These are phyloP conservation scores for Pterois miles DNA, from an alignment of 2,797 vertebrate genomes.

Conservation along the genomic window DNA sequence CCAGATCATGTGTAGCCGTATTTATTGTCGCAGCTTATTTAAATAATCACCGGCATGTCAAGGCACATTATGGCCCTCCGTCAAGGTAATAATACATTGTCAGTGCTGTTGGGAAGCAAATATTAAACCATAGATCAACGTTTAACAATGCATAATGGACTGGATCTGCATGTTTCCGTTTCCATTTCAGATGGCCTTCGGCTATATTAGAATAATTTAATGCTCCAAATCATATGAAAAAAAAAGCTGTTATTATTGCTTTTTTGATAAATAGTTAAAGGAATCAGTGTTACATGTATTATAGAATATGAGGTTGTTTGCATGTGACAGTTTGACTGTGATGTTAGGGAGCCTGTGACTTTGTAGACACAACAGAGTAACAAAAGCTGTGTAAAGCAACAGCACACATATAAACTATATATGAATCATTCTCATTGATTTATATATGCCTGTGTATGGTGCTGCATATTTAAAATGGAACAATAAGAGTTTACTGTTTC, in stretches of 20 bases:
- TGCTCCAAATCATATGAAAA: slow-evolving; percentile 73
- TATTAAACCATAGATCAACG: slow-evolving; percentile 87
- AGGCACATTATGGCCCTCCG: slow-evolving; percentile 76
- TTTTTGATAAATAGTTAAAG: slow-evolving; percentile 75
- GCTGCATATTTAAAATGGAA: slow-evolving; percentile 27
- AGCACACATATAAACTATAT: slow-evolving; percentile 2
- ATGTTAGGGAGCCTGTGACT: slow-evolving; percentile 10
- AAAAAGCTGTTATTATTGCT: slow-evolving; percentile 76
- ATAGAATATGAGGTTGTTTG: slow-evolving; percentile 60
- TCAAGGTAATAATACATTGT: slow-evolving; percentile 83
- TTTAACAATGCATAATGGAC: slow-evolving; percentile 85
- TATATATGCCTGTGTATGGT: background rate
- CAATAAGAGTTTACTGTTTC: slow-evolving; percentile 1
- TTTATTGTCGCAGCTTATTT: slow-evolving; percentile 80
- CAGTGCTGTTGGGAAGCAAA: slow-evolving; percentile 81
- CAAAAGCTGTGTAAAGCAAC: slow-evolving; percentile 24
- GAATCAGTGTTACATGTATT: slow-evolving; percentile 60
- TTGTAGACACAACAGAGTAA: slow-evolving; percentile 7
- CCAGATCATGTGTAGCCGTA: slow-evolving; percentile 62
- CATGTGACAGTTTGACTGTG: slow-evolving; percentile 47
- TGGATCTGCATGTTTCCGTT: slow-evolving; percentile 79
- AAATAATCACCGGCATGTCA: slow-evolving; percentile 81
- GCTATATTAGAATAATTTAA: slow-evolving; percentile 84
- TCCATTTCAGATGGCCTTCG: slow-evolving; percentile 80
- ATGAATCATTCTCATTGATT: slow-evolving; percentile 36